Evolutionary conservation across 2,113 vertebrate genomes (phyloP).

Genomic region (Motacilla tschutschensis): DNA sequence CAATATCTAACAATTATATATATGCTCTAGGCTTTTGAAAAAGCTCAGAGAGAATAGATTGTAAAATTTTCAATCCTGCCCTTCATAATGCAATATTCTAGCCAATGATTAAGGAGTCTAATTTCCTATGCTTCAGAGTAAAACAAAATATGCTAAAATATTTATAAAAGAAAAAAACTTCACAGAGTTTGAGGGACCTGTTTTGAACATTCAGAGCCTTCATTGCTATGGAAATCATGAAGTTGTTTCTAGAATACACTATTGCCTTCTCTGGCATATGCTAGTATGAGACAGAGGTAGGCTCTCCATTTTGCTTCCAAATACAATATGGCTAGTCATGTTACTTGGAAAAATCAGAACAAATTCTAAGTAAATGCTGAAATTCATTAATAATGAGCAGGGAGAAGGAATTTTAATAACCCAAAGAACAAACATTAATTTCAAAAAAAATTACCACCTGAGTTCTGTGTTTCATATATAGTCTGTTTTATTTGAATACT

Average conservation of each 20-base stretch:
- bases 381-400: not conserved
- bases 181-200: not conserved
- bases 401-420: not conserved
- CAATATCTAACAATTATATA: not conserved
- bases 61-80: not conserved
- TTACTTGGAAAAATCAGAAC: not conserved
- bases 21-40: not conserved
- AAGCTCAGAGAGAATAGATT: fast-evolving
- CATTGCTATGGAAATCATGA: not conserved
- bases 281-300: not conserved
- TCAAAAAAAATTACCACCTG: not conserved
- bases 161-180: slow-evolving; percentile 4
- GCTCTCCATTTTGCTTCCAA: not conserved
- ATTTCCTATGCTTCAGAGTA: not conserved
- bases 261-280: not conserved
- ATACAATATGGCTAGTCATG: not conserved
- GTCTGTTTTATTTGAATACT: not conserved
- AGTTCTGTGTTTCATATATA: not conserved
- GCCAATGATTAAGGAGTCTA: not conserved
- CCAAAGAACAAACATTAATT: not conserved
- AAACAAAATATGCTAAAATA: not conserved
- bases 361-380: not conserved
- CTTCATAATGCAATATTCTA: not conserved
- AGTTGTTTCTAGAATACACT: not conserved
- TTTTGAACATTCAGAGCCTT: not conserved